Evolutionary conservation across 2,888 invertebrate genomes (phyloP).

Genomic region (Watsonalla cultraria): DNA sequence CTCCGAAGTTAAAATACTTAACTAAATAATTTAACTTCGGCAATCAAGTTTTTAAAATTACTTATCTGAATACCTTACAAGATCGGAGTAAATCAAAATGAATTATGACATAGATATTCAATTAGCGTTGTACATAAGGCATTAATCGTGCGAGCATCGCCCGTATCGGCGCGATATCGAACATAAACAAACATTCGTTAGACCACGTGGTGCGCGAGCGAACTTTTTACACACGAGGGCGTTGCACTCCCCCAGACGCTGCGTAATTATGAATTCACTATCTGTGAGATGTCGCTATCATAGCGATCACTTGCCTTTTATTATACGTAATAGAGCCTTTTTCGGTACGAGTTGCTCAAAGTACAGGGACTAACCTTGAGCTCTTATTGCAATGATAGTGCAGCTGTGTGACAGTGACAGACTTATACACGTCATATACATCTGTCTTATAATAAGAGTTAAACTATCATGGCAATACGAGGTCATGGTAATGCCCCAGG

Average conservation of each 20-base stretch:
- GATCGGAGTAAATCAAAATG: not conserved
- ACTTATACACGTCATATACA: no score
- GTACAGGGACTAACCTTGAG: no score
- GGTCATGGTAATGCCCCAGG: no score
- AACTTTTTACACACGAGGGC: conserved; percentile 35
- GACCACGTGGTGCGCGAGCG: conserved; percentile 26
- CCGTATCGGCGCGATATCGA: conserved; percentile 11
- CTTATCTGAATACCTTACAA: not conserved
- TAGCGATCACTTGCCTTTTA: conserved; percentile 2
- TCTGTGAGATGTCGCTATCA: conserved; percentile 15
- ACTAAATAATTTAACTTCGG: not conserved
- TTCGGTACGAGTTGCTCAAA: not conserved
- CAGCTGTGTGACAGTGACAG: no score
- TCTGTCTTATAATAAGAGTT: no score
- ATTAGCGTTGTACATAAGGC: conserved; percentile 1
- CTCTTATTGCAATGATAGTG: no score
- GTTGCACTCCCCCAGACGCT: conserved; percentile 17
- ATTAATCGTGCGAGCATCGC: not conserved
- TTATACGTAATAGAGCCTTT: conserved; percentile 5
- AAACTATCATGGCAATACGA: no score
- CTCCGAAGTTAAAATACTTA: not conserved
- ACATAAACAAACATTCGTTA: conserved; percentile 21
- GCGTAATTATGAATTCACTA: conserved; percentile 41
- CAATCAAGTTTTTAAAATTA: not conserved
- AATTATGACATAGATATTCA: conserved; percentile 3